phyloP scores from a whole-genome alignment of 2,888 invertebrate genomes.

The Eueremaeus valkanovi region DNA sequence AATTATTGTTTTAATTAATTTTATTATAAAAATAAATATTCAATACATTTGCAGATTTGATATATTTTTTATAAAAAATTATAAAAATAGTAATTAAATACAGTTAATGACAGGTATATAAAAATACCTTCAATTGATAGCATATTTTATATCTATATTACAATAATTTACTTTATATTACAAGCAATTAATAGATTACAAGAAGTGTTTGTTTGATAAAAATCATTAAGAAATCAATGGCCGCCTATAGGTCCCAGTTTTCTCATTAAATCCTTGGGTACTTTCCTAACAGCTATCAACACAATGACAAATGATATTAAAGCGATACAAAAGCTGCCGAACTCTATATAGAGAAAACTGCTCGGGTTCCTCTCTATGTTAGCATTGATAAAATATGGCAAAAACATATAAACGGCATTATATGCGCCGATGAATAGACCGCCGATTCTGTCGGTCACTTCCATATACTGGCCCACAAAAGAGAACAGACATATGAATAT shows the following conservation, averaged over 20 bases:
- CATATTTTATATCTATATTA: no score
- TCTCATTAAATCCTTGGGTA: background rate
- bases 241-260: background rate
- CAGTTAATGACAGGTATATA: no score
- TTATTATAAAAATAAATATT: no score
- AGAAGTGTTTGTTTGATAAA: no score
- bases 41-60: no score
- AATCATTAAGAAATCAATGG: background rate
- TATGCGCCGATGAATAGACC: slow-evolving; percentile 22
- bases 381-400: slow-evolving; percentile 11
- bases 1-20: no score
- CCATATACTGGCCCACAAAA: slow-evolving; percentile 28
- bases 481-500: slow-evolving; percentile 31
- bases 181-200: no score
- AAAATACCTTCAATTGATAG: no score
- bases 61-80: no score
- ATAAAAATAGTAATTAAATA: no score
- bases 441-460: slow-evolving; percentile 20
- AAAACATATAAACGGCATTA: slow-evolving; percentile 8
- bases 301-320: background rate
- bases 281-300: background rate
- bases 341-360: background rate
- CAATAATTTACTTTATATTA: no score
- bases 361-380: background rate
- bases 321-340: background rate